phyloP scores from a whole-genome alignment of 2,888 invertebrate genomes.

The Cantharis rufa region DNA sequence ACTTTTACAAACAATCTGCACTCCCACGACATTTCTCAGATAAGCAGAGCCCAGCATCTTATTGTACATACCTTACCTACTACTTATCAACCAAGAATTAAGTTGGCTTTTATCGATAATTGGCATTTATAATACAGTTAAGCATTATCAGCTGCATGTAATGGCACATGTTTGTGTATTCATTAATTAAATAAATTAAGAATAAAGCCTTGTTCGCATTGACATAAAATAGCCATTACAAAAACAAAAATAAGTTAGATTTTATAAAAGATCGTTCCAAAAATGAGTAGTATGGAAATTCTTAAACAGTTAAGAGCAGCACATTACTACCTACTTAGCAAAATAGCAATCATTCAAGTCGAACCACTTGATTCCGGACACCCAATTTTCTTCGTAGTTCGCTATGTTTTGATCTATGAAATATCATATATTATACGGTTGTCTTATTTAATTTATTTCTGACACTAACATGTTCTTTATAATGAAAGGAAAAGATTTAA shows the following conservation, averaged over 20 bases:
- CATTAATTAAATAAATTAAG: background rate
- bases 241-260: background rate
- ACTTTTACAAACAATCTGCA: conserved; percentile 2
- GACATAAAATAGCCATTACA: background rate
- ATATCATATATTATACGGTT: background rate
- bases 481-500: background rate
- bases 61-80: background rate
- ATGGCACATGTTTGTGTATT: background rate
- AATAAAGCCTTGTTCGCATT: background rate
- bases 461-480: background rate
- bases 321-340: background rate
- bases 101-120: background rate
- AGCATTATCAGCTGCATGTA: background rate
- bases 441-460: background rate
- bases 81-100: background rate
- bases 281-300: background rate
- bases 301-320: background rate
- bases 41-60: background rate
- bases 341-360: background rate
- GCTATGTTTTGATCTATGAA: background rate
- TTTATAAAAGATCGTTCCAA: no score
- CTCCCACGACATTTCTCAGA: conserved; percentile 6
- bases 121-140: background rate
- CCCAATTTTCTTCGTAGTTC: background rate
- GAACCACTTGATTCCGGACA: background rate